Evolutionary conservation across 2,797 vertebrate genomes (phyloP), one percentile per base, ranked within the genome.

Genomic region (Gorsachius magnificus): DNA sequence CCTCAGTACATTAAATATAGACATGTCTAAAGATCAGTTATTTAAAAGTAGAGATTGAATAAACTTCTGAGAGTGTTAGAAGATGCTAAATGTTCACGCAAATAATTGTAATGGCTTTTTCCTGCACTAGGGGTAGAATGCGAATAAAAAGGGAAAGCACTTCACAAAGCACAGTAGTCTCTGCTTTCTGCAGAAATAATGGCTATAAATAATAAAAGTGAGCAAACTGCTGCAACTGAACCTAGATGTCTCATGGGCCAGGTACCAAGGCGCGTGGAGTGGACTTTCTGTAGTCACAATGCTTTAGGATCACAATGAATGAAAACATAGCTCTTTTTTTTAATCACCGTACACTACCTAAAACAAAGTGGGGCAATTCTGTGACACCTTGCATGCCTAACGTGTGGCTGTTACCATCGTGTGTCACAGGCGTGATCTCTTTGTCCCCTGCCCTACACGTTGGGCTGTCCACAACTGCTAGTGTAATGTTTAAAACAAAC

Each of bases 321-420:
- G 36, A 31, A 76, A 87, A 46, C 26, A 54, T 24, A 0, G 1
- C 14, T 24, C n/a, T 25, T 28, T 63, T 57, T 50, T 35, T 15
- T 41, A 41, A 48, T n/a, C 64, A 4, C 36, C 1, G 2, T 17
- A 33, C 5, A 0, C 41, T 57, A 4, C 22, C 53, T 54, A 11
- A 50, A 56, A 41, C 21, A 24, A 25, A 33, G 24, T 4, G 26
- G 17, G 53, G 26, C 0, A 2, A 28, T 33, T 56, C 51, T 61
- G 31, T 58, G 51, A 7, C 21, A 10, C 24, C 14, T 33, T 13
- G 13, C 0, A 0, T 38, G 50, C 17, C 58, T 53, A 8, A 45
- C 4, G 0, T 2, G 50, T 38, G 48, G 43, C 35, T 38, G 24
- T 48, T 21, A 7, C 18, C 29, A 4, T 9, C 0, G 0, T 46